phyloP scores from a whole-genome alignment of 2,797 vertebrate genomes.

The Phataginus tricuspis region DNA sequence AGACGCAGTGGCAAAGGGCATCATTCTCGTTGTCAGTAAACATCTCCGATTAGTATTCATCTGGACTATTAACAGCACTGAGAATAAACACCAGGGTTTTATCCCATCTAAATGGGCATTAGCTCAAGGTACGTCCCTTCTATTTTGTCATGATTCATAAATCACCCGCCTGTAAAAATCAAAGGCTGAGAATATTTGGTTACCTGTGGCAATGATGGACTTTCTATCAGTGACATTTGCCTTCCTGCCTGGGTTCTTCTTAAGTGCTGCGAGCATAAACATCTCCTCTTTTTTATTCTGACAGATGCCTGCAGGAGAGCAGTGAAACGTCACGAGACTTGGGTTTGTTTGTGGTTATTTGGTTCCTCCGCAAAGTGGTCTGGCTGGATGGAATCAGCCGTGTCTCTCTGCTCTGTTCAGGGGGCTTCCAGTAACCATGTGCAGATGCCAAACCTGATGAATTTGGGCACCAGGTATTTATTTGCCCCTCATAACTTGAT shows the following conservation, averaged over 20 bases:
- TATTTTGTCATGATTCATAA: conserved; percentile 65
- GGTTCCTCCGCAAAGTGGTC: conserved; percentile 76
- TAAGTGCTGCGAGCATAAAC: conserved; percentile 28
- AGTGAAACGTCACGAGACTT: conserved; percentile 42
- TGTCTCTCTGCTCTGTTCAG: conserved; percentile 72
- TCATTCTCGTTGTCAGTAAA: not conserved
- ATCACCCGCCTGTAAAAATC: conserved; percentile 69
- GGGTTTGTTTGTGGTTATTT: conserved; percentile 82
- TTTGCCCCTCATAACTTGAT: not conserved
- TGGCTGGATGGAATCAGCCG: conserved; percentile 71
- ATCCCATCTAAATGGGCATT: conserved; percentile 66
- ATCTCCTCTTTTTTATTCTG: conserved; percentile 60
- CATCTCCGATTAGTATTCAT: conserved; percentile 45
- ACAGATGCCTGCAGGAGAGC: conserved; percentile 62
- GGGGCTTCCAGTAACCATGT: conserved; percentile 78
- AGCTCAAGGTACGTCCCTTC: conserved; percentile 45
- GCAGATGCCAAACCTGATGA: conserved; percentile 79
- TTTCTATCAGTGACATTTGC: conserved; percentile 69
- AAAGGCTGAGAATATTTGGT: conserved; percentile 36
- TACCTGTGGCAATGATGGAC: conserved; percentile 66
- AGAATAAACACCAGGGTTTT: conserved; percentile 68
- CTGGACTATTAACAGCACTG: not conserved
- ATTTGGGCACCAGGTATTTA: conserved; percentile 68
- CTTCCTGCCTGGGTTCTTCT: conserved; percentile 53
- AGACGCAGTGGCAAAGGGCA: not conserved